Conservation (phyloP, 1,140 invertebrate species). For the Eulimnadia texana region DNA sequence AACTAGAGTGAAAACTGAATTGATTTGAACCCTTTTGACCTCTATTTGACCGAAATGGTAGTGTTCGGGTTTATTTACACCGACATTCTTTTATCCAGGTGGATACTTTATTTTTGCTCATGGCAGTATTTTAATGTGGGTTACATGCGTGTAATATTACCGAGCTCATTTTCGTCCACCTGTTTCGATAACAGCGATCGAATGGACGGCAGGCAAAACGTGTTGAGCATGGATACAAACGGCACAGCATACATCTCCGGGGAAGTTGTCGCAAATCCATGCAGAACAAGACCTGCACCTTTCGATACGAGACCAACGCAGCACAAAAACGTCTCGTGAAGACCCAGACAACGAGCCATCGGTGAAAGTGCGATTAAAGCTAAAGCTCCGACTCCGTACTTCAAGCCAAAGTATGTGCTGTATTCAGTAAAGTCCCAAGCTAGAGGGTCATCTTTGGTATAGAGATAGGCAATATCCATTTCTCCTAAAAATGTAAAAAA, state of each 20-base stretch:
- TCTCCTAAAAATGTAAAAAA: conserved; percentile 26
- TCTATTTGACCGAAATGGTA: no score
- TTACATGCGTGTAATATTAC: conserved; percentile 21
- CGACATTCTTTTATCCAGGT: no score
- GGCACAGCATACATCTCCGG: conserved; percentile 29
- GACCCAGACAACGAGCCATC: conserved; percentile 20
- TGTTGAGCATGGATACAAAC: conserved; percentile 28
- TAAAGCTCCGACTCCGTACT: conserved; percentile 28
- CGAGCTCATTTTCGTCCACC: conserved; percentile 32
- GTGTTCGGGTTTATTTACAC: no score
- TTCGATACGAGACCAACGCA: conserved; percentile 30
- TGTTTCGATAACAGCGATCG: conserved; percentile 32
- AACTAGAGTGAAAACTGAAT: no score
- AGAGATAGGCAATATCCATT: conserved; percentile 28
- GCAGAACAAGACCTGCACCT: conserved; percentile 25
- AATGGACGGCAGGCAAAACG: conserved; percentile 32
- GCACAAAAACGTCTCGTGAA: conserved; percentile 26
- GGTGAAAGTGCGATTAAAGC: conserved; percentile 28
- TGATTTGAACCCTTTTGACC: no score
- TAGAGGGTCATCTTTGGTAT: conserved; percentile 26
- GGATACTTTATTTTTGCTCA: background rate
- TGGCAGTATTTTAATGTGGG: background rate
- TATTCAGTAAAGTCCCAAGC: conserved; percentile 29
- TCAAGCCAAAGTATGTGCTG: conserved; percentile 29
- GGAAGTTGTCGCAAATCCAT: conserved; percentile 26